A percentile compares a stretch with the other conserved stretches of the same genome.
These are phyloP conservation scores for Ciconia stormi DNA, from an alignment of 2,113 vertebrate genomes.

Conservation along the genomic window DNA sequence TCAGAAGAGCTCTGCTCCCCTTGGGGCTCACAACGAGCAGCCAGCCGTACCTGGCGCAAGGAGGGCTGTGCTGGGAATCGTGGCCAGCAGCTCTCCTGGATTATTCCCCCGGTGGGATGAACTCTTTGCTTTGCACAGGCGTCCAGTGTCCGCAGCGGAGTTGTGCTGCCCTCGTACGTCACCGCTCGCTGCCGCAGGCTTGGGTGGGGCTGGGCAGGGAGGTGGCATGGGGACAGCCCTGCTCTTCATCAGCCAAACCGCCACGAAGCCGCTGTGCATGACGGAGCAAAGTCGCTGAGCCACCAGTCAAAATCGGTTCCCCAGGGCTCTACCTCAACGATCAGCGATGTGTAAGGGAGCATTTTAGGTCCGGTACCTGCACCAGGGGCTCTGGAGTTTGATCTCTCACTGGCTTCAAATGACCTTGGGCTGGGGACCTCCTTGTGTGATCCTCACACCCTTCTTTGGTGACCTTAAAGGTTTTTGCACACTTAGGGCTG, in stretches of 20 bases:
- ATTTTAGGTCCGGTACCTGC: neutral
- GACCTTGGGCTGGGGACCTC: neutral
- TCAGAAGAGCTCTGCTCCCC: neutral
- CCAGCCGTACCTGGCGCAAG: neutral
- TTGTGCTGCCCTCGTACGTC: neutral
- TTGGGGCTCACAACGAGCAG: neutral
- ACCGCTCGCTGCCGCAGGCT: neutral
- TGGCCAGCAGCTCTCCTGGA: neutral
- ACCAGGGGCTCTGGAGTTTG: neutral
- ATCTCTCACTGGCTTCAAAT: neutral
- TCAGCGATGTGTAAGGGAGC: neutral
- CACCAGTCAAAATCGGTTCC: neutral
- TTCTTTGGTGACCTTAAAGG: neutral
- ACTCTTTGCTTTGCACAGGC: neutral
- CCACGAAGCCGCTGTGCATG: accelerated
- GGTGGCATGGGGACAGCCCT: neutral
- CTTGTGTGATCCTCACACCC: neutral
- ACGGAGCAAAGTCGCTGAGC: neutral
- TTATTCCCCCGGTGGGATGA: neutral
- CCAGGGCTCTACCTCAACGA: neutral
- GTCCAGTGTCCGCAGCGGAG: neutral
- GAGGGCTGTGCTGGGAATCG: neutral
- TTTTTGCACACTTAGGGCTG: neutral
- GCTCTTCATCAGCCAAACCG: neutral
- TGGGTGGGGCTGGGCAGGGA: neutral